Conservation (phyloP, 2,888 invertebrate genomes). For the Hyles lineata region DNA sequence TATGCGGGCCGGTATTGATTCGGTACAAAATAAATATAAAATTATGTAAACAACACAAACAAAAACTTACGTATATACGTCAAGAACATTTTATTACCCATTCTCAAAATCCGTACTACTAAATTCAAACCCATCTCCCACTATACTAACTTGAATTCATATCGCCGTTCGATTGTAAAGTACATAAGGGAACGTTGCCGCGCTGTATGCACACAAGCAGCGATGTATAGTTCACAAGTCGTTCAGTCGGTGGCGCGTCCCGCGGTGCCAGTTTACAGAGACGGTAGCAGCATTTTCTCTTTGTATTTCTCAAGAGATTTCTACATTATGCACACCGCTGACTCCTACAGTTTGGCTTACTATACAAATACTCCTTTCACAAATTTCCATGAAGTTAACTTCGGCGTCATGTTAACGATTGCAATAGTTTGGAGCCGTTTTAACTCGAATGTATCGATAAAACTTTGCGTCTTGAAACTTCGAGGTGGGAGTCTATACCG, state of each 20-base stretch:
- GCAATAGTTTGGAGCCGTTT: not conserved
- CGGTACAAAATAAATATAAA: too few relatives aligned
- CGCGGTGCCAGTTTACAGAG: constrained; percentile 24
- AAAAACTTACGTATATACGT: not conserved
- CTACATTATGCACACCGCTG: constrained; percentile 26
- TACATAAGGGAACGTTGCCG: constrained; percentile 15
- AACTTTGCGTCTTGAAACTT: too few relatives aligned
- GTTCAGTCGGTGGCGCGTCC: constrained; percentile 8
- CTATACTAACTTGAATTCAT: constrained; percentile 20
- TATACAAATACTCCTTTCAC: constrained; percentile 15
- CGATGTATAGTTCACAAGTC: constrained; percentile 25
- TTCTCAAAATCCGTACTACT: not conserved
- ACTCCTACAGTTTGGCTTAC: constrained; percentile 18
- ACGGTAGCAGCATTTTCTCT: constrained; percentile 27
- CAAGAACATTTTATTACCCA: not conserved
- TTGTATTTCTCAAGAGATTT: constrained; percentile 35
- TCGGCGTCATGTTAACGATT: constrained; percentile 12
- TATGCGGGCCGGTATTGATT: too few relatives aligned
- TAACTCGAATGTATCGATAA: not conserved
- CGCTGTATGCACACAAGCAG: not conserved
- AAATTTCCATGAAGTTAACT: constrained; percentile 20
- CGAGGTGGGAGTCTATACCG: too few relatives aligned
- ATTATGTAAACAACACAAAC: not conserved
- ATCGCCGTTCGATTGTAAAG: constrained; percentile 22
- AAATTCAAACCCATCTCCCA: constrained; percentile 9